Base-by-base conservation (phyloP, 2,888 invertebrate species). In the Apamea monoglypha region DNA sequence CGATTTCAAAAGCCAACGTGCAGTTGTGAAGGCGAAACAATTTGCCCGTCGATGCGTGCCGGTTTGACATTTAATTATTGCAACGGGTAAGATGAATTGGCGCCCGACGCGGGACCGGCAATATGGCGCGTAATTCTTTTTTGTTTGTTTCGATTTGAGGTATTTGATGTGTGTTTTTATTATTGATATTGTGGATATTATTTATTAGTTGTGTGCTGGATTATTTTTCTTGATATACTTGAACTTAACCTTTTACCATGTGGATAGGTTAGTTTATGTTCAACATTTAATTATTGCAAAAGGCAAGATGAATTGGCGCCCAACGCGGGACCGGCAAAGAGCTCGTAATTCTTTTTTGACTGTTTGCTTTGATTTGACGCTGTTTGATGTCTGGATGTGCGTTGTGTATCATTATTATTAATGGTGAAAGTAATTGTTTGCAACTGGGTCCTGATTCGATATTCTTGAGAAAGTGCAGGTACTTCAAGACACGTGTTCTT, bases 11-110 rank as follows among this genome's bases (percentile, higher is more conserved):
- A 84, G 78, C 82, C 80, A 84, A 73, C 83, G 77, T 75, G 82
- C 75, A 84, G 70, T 85, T 83, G 82, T 82, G 81, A 76, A 82
- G 74, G 89, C 80, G 88, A 92, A 91, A 91, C 91, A 91, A 92
- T 92, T 90, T 89, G 86, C 85, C 82, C 86, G 80, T 72, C 84
- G 87, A 83, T 90, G 90, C 90, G 90, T 90, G 85, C 75, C 85
- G 77, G 87, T 80, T 87, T 90, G 91, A 91, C 91, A 89, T 91
- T 92, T 91, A 91, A 91, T 92, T 92, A 92, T 86, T 88, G 87
- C 87, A 86, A 75, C 81, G 78, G 73, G 73, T 71, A 88, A 90
- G 90, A 91, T 91, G 90, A 87, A 91, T 91, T 87, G 91, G 87
- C 85, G 83, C 84, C 88, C 83, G 84, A 56, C 78, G 72, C 74